Percentiles rank a stretch among this genome's conserved stretches.
phyloP scores from a whole-genome alignment of 2,113 vertebrate genomes.

The Rhinoderma darwinii region DNA sequence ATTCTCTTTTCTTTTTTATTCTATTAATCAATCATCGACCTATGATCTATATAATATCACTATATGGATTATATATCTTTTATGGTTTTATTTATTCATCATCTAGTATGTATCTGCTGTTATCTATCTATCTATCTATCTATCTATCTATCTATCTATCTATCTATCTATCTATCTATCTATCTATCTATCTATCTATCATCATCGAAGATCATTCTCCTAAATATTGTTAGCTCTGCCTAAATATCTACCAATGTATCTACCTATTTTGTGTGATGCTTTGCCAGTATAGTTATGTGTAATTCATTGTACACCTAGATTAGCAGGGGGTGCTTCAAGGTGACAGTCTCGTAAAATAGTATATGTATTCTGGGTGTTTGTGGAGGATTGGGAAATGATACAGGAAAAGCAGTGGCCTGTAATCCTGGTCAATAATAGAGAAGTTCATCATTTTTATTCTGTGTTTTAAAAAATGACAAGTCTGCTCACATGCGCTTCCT shows the following conservation, averaged over 20 bases:
- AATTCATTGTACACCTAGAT: too few species aligned
- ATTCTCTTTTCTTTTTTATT: too few species aligned
- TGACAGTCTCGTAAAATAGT: too few species aligned
- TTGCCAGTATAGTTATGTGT: too few species aligned
- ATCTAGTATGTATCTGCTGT: too few species aligned
- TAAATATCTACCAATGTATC: not conserved
- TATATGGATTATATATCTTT: too few species aligned
- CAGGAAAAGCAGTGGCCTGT: not conserved
- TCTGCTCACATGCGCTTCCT: not conserved
- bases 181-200: slow-evolving; percentile 29
- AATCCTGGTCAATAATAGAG: not conserved
- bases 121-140: not conserved
- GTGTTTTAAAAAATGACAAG: not conserved
- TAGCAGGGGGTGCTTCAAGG: too few species aligned
- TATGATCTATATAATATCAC: too few species aligned
- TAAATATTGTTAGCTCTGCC: too few species aligned
- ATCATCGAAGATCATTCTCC: too few species aligned
- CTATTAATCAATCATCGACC: too few species aligned
- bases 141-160: not conserved
- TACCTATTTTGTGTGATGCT: not conserved
- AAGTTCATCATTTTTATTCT: not conserved
- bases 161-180: not conserved
- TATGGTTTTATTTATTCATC: too few species aligned
- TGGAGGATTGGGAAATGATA: not conserved
- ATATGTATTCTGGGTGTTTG: not conserved